Evolutionary conservation across 2,888 invertebrate genomes (phyloP), one percentile per base, ranked within the genome.

Genomic region (Troilus luridus): DNA sequence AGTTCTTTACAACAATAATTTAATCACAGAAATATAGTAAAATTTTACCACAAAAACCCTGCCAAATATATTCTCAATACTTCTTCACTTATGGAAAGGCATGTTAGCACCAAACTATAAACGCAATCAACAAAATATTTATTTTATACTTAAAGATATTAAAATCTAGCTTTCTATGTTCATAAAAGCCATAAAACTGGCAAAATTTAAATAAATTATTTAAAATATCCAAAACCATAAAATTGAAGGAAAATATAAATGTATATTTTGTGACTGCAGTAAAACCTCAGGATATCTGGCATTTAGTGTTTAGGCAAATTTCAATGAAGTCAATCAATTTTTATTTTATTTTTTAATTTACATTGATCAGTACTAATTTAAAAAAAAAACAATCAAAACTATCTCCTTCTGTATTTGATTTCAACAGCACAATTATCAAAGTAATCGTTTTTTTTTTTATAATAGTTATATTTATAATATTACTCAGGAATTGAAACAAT

Each of bases 221-320:
- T 24, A 67, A 67, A 67, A 77, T 41, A 77, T 77, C 72, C 27
- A 77, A 77, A 77, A 77, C 72, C 72, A 77, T 77, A 77, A 41
- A 77, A 77, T 77, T 77, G 41, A 77, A 77, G 41, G 72, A 77
- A 77, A 77, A 24, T 67, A 24, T n/a, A 67, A 67, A 14, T 12
- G 14, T 24, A 5, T 11, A 24, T 24, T 14, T 6, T 67, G 1
- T 24, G 0, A 24, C 67, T 24, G 24, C n/a, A 24, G 12, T 24
- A 14, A 14, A 24, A 24, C 67, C 24, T 24, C 67, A 14, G 3
- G 3, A 67, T 67, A 12, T 24, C 24, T 67, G 67, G 24, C 12
- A 14, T 67, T 67, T 14, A 24, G 14, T 67, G 24, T 41, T 41
- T 41, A 24, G 12, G 1, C 14, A 24, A 67, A 67, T 6, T 10